Conservation (phyloP, 2,113 vertebrate species). For the Thunnus maccoyii region DNA sequence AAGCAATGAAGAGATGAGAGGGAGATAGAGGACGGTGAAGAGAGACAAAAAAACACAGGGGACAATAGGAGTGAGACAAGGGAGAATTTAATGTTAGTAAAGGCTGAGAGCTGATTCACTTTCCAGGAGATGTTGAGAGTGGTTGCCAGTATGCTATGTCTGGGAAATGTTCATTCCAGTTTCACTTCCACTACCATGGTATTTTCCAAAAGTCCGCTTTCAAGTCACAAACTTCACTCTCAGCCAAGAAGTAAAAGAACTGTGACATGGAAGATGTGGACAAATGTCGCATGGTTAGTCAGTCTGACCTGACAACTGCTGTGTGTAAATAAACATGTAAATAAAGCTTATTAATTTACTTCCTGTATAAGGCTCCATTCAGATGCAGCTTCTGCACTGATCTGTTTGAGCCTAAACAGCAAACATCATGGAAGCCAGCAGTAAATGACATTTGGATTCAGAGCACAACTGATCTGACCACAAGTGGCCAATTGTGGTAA, state of each 20-base stretch:
- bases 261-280: no score
- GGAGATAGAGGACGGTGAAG: not conserved
- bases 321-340: not conserved
- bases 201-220: not conserved
- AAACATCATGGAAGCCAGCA: slow-evolving; percentile 4
- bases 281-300: no score
- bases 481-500: not conserved
- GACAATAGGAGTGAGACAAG: not conserved
- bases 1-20: not conserved
- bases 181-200: slow-evolving; percentile 4
- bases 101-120: slow-evolving; percentile 16
- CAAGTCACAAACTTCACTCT: no score
- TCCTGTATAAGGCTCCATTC: not conserved
- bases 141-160: not conserved
- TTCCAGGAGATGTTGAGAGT: not conserved
- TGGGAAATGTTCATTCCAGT: not conserved
- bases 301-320: not conserved
- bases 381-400: not conserved
- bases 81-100: not conserved
- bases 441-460: slow-evolving; percentile 12
- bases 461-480: not conserved
- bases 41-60: not conserved
- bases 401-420: not conserved
- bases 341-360: not conserved
- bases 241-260: no score